Percentiles rank a stretch among this genome's conserved stretches.
phyloP scores from a whole-genome alignment of 2,888 invertebrate species.

The Heliconius aoede region DNA sequence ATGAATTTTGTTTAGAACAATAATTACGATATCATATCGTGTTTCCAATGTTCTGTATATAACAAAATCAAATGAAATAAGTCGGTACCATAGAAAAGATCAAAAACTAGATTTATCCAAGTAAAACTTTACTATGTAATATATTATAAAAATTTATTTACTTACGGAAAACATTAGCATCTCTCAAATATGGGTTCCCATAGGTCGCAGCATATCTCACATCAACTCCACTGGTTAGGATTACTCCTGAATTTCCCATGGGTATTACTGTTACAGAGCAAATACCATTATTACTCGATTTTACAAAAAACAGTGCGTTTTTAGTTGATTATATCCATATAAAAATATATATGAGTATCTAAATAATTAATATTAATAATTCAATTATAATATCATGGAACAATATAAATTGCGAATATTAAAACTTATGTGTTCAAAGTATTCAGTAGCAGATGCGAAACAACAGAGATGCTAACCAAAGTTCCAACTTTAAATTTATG shows the following conservation, averaged over 20 bases:
- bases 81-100: neutral
- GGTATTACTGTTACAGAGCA: slow-evolving; percentile 66
- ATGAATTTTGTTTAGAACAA: no score
- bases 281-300: slow-evolving; percentile 24
- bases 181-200: slow-evolving; percentile 93
- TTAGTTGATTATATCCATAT: neutral
- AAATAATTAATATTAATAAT: no score
- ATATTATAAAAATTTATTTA: slow-evolving; percentile 43
- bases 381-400: neutral
- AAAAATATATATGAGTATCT: neutral
- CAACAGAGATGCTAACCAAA: slow-evolving; percentile 2
- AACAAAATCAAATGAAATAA: no score
- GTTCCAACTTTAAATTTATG: slow-evolving; percentile 3
- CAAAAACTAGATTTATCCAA: neutral
- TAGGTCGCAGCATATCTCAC: slow-evolving; percentile 95
- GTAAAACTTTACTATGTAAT: neutral
- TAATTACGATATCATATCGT: no score
- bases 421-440: slow-evolving; percentile 6
- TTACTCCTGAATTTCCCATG: slow-evolving; percentile 68
- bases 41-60: no score
- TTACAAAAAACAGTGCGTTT: slow-evolving; percentile 12
- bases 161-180: slow-evolving; percentile 83
- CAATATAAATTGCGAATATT: neutral
- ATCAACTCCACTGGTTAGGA: slow-evolving; percentile 84
- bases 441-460: slow-evolving; percentile 8